These are phyloP conservation scores for Platycercus adscitus DNA, from an alignment of 2,113 vertebrate genomes.

Conservation along the genomic window DNA sequence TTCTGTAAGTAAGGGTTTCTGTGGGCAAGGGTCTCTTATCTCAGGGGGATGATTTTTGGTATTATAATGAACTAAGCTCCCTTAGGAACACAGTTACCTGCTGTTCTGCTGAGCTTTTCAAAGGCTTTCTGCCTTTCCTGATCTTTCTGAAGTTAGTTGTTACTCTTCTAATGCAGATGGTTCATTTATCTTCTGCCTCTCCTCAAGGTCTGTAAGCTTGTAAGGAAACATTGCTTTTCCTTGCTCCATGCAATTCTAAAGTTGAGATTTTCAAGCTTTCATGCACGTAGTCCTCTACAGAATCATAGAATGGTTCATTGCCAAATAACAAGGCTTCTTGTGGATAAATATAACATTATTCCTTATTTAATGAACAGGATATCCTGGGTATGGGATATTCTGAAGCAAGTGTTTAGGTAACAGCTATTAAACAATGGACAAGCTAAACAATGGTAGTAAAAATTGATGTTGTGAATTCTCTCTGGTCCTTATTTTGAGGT, in stretches of 20 bases:
- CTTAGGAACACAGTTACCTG: neutral
- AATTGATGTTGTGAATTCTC: neutral
- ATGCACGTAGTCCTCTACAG: neutral
- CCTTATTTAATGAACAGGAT: constrained; percentile 32
- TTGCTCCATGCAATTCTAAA: neutral
- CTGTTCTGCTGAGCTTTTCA: neutral
- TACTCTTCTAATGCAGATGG: neutral
- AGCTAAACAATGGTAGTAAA: constrained; percentile 40
- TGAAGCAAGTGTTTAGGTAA: constrained; percentile 22
- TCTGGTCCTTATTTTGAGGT: neutral
- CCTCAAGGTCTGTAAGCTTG: neutral
- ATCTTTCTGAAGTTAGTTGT: neutral
- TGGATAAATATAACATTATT: neutral
- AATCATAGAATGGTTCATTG: neutral
- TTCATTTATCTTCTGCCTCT: neutral
- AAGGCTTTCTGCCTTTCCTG: neutral
- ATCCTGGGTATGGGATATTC: constrained; percentile 31
- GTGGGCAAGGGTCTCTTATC: neutral
- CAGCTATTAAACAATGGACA: neutral
- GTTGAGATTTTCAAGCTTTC: neutral
- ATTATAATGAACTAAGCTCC: neutral
- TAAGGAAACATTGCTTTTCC: neutral
- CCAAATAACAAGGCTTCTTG: neutral
- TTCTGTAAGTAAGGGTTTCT: neutral
- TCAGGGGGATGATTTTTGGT: neutral